These are phyloP conservation scores for Apotomis capreana DNA, from an alignment of 2,888 invertebrate species.

Conservation along the genomic window DNA sequence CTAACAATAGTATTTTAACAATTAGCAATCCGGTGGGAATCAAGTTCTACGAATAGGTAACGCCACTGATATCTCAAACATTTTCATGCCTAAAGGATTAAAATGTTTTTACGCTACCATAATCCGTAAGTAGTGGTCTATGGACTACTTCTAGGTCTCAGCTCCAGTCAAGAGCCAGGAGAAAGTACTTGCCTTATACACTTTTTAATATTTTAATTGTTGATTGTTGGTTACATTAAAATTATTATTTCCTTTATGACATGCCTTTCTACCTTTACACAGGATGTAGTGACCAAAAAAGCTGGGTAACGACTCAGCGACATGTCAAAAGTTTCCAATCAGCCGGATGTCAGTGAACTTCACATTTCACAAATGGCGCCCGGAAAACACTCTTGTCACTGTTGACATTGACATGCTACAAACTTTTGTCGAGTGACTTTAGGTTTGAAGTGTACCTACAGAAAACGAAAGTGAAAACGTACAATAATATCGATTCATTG, in stretches of 20 bases:
- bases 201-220: too few relatives aligned
- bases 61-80: too few relatives aligned
- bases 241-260: not conserved
- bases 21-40: too few relatives aligned
- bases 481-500: conserved; percentile 50
- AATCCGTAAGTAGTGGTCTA: too few relatives aligned
- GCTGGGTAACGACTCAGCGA: not conserved
- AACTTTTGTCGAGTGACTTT: conserved; percentile 25
- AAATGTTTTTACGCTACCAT: too few relatives aligned
- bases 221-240: not conserved
- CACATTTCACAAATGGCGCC: conserved; percentile 34
- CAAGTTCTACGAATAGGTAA: too few relatives aligned
- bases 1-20: too few relatives aligned
- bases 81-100: too few relatives aligned
- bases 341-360: conserved; percentile 32
- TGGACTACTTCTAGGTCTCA: too few relatives aligned
- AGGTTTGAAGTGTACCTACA: conserved; percentile 38
- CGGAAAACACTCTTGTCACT: conserved; percentile 28
- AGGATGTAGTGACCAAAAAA: conserved; percentile 2
- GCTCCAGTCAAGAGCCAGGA: not conserved
- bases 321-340: conserved; percentile 25
- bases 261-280: not conserved
- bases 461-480: conserved; percentile 51
- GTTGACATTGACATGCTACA: conserved; percentile 35
- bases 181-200: not conserved